Conservation (phyloP, 2,797 vertebrate genomes). For the Valencia hispanica region DNA sequence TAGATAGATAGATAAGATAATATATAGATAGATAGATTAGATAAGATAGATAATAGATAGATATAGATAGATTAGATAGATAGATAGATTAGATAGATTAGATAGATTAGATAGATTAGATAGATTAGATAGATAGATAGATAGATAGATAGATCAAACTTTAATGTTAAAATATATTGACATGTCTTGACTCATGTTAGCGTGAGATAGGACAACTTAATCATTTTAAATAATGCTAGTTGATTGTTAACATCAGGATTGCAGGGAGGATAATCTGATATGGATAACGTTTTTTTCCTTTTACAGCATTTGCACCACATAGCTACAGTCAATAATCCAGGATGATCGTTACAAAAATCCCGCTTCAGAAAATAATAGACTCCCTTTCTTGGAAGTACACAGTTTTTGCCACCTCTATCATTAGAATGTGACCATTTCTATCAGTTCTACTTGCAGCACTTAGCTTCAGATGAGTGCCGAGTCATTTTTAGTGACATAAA, state of each 20-base stretch:
- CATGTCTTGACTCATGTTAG: not conserved
- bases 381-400: not conserved
- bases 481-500: not conserved
- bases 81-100: too few relatives aligned
- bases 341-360: not conserved
- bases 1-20: too few relatives aligned
- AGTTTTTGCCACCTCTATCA: not conserved
- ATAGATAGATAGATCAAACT: too few relatives aligned
- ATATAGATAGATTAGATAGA: too few relatives aligned
- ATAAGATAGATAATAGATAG: too few relatives aligned
- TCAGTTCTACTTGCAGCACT: not conserved
- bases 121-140: too few relatives aligned
- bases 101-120: too few relatives aligned
- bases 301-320: not conserved
- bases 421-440: not conserved
- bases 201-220: not conserved
- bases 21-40: too few relatives aligned
- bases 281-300: not conserved
- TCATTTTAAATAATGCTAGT: not conserved
- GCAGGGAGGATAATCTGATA: not conserved
- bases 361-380: not conserved
- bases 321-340: not conserved
- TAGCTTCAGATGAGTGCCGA: not conserved
- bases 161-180: not conserved
- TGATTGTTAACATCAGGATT: not conserved